Percentiles rank a stretch among this genome's conserved stretches.
phyloP scores from a whole-genome alignment of 2,888 invertebrate species.

The Apamea monoglypha region DNA sequence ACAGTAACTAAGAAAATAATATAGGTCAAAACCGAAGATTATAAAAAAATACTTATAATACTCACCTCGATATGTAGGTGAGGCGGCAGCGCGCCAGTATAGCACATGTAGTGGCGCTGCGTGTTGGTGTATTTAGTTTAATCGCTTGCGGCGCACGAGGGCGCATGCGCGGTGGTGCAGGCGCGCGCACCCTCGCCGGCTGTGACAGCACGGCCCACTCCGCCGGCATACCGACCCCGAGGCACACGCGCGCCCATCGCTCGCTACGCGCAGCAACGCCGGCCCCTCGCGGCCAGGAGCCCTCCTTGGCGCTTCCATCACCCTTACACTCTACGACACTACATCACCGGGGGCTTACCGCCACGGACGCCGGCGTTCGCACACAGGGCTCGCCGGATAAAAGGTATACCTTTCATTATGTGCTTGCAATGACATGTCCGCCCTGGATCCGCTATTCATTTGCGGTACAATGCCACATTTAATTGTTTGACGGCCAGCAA shows the following conservation, averaged over 20 bases:
- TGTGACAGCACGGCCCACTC: conserved; percentile 82
- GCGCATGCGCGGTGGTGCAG: conserved; percentile 85
- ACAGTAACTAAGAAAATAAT: conserved; percentile 37
- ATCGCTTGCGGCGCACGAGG: conserved; percentile 66
- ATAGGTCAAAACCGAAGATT: conserved; percentile 55
- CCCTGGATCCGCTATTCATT: conserved; percentile 77
- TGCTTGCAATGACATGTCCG: conserved; percentile 76
- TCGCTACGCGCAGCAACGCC: conserved; percentile 87
- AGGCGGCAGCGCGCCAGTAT: conserved; percentile 71
- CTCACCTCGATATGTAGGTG: conserved; percentile 72
- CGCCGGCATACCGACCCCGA: conserved; percentile 87
- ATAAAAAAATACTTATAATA: conserved; percentile 58
- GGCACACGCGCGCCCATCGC: conserved; percentile 85
- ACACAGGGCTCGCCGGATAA: conserved; percentile 84
- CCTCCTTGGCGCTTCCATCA: conserved; percentile 85
- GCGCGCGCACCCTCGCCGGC: conserved; percentile 81
- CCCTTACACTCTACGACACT: conserved; percentile 74
- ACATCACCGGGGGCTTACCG: conserved; percentile 79
- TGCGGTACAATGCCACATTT: conserved; percentile 75
- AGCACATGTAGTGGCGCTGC: conserved; percentile 72
- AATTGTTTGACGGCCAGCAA: conserved; percentile 68
- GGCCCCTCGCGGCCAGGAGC: conserved; percentile 89
- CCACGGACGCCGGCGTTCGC: conserved; percentile 86
- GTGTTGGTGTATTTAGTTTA: conserved; percentile 69
- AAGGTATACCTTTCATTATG: conserved; percentile 81